Evolutionary conservation across 2,113 vertebrate genomes (phyloP), one percentile per base, ranked within the genome.

Genomic region (Cottus gobio): DNA sequence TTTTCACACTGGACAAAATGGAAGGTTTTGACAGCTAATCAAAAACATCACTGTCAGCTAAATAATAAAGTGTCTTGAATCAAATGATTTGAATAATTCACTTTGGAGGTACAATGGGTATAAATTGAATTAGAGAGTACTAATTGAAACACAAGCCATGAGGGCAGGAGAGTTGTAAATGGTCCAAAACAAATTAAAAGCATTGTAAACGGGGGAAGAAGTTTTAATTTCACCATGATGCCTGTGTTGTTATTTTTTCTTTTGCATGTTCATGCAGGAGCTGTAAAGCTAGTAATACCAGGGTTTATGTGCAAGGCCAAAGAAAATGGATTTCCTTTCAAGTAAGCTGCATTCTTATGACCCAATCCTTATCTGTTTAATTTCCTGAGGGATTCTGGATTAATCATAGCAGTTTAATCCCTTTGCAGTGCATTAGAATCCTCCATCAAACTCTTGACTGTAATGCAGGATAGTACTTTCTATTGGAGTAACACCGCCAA

Each of bases 331-430:
- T 93, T 93, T 93, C 87, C 85, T 90, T 91, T 94, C 84, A 89
- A 91, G 85, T 91, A 91, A 93, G 89, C 88, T 86, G 87, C 86
- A 93, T 94, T 91, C 91, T 92, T 92, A 93, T 90, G 92, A 89
- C 86, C 87, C 82, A 86, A 86, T 84, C 91, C 86, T 93, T 94
- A 93, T 94, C 93, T 93, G 87, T 93, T 91, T 92, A 92, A 94
- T 93, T 93, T 94, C 93, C 92, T 90, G 84, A 80, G 91, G 90
- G 93, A 92, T 90, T 86, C 83, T 83, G 92, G 90, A 93, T 94
- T 94, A 94, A 93, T 94, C 88, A 89, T 90, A 87, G 88, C 84
- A 54, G 87, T 93, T 92, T 94, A 95, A 94, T 94, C 92, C 92
- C 85, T 92, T 89, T 90, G 89, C 91, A 88, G 80, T 86, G 87